Percentiles rank a stretch among this genome's conserved stretches.
phyloP scores from a whole-genome alignment of 2,888 invertebrate species.

The Drosophila quinaria region DNA sequence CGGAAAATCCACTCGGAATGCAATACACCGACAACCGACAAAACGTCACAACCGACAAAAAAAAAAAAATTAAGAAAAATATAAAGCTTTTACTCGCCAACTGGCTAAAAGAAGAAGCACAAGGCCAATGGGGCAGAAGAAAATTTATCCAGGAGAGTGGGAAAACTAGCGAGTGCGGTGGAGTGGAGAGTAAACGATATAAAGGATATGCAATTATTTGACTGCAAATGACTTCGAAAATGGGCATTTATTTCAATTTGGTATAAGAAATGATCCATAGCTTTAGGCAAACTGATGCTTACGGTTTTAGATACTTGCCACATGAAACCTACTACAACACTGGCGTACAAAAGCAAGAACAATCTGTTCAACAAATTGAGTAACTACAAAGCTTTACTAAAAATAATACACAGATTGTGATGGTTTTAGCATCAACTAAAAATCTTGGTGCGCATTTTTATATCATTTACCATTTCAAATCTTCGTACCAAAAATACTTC shows the following conservation, averaged over 20 bases:
- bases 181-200: neutral
- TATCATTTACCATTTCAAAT: too few species aligned
- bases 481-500: neutral
- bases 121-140: neutral
- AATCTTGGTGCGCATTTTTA: neutral
- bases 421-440: neutral
- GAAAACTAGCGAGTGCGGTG: neutral
- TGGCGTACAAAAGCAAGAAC: conserved; percentile 46
- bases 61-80: conserved; percentile 59
- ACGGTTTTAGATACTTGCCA: conserved; percentile 12
- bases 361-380: conserved; percentile 60
- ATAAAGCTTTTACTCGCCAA: conserved; percentile 46
- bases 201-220: conserved; percentile 53
- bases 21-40: conserved; percentile 20
- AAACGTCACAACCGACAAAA: conserved; percentile 17
- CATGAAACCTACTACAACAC: conserved; percentile 14
- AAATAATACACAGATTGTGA: neutral
- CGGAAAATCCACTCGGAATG: conserved; percentile 60
- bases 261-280: conserved; percentile 13
- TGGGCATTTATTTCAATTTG: conserved; percentile 73
- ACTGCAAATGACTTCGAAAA: conserved; percentile 72
- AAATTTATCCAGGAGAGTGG: neutral
- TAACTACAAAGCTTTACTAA: conserved; percentile 12
- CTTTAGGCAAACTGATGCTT: conserved; percentile 9
- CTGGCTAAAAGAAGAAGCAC: neutral